Evolutionary conservation across 1,140 invertebrate species (phyloP).

Genomic region (Gryon sp.): DNA sequence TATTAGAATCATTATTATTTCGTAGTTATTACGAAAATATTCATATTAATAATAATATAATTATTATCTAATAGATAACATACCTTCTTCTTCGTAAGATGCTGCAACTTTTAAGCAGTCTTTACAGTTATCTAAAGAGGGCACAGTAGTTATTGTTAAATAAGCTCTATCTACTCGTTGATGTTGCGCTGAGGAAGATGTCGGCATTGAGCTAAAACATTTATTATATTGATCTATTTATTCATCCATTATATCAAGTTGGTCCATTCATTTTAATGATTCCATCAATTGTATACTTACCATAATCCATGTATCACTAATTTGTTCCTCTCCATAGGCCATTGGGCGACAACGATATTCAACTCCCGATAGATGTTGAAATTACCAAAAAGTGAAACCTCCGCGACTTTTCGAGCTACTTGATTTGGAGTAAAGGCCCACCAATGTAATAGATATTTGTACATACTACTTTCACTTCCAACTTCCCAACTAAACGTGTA

Average conservation of each 20-base stretch:
- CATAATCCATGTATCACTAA: constrained; percentile 85
- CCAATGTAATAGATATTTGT: constrained; percentile 85
- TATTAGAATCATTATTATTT: too few species aligned
- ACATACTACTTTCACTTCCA: constrained; percentile 73
- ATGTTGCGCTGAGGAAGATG: constrained; percentile 60
- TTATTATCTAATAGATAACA: too few species aligned
- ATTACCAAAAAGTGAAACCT: constrained; percentile 85
- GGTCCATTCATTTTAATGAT: constrained; percentile 9
- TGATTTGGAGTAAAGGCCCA: constrained; percentile 85
- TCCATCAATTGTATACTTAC: constrained; percentile 73
- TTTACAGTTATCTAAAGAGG: constrained; percentile 82
- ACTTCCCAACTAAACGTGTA: constrained; percentile 86
- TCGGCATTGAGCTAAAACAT: constrained; percentile 67
- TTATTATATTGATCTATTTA: too few species aligned
- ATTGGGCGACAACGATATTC: constrained; percentile 85
- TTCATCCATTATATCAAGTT: too few species aligned
- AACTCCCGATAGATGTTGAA: constrained; percentile 82
- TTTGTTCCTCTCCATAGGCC: constrained; percentile 84
- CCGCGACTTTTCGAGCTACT: constrained; percentile 83
- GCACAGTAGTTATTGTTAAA: constrained; percentile 81
- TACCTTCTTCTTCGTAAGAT: constrained; percentile 82
- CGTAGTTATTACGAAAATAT: too few species aligned
- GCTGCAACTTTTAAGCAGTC: constrained; percentile 82
- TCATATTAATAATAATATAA: too few species aligned
- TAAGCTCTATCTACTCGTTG: constrained; percentile 80